These are phyloP conservation scores for Grallaria varia DNA, from an alignment of 2,113 vertebrate genomes.

Conservation along the genomic window DNA sequence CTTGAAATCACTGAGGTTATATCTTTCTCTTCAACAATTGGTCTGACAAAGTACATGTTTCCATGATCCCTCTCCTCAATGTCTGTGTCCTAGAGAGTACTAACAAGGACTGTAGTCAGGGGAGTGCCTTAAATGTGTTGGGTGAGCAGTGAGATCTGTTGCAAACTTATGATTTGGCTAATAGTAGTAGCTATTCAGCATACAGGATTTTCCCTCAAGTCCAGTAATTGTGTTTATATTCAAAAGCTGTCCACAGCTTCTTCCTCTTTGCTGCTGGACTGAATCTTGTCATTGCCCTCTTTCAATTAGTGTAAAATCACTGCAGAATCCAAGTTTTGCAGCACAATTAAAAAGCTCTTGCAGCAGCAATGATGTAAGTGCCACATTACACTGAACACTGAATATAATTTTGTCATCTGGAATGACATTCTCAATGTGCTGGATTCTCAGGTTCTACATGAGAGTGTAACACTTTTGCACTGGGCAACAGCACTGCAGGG, in stretches of 20 bases:
- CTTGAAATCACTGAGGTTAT: background rate
- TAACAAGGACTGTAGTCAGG: background rate
- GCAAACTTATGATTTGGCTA: background rate
- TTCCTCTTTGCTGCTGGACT: background rate
- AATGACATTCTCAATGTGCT: background rate
- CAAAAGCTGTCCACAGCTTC: background rate
- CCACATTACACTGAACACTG: background rate
- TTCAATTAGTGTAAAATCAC: background rate
- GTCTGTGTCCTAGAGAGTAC: background rate
- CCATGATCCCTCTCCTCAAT: background rate
- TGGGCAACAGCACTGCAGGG: background rate
- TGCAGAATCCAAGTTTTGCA: background rate
- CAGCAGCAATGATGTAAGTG: background rate
- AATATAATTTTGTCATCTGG: background rate
- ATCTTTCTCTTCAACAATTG: background rate
- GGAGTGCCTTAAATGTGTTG: background rate
- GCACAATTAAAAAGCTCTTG: background rate
- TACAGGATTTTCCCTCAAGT: background rate
- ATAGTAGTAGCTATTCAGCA: background rate
- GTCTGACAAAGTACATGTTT: background rate
- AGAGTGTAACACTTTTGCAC: background rate
- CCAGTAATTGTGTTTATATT: background rate
- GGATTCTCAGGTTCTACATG: background rate
- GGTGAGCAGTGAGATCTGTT: background rate
- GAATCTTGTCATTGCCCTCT: background rate